Percentiles rank a stretch among this genome's conserved stretches.
Conservation (phyloP, 2,888 invertebrate species). For the Gymnocheta viridis region DNA sequence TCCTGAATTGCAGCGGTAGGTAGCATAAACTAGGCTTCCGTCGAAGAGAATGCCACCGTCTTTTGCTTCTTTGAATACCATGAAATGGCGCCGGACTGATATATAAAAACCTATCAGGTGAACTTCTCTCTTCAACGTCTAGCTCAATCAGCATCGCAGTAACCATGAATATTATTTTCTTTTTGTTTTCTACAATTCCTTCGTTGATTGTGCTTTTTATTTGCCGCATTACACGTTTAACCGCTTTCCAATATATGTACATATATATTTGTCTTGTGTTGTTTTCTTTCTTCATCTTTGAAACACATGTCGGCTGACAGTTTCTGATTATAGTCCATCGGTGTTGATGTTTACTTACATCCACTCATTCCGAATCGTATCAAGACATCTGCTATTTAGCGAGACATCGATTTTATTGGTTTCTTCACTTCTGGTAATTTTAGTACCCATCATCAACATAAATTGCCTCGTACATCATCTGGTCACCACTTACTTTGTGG, state of each 20-base stretch:
- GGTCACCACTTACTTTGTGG: constrained; percentile 33
- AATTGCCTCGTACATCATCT: background rate
- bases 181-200: too few relatives aligned
- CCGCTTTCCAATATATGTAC: too few relatives aligned
- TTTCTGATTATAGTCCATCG: constrained; percentile 28
- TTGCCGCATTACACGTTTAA: too few relatives aligned
- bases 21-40: background rate
- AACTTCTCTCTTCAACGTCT: too few relatives aligned
- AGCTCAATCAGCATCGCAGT: too few relatives aligned
- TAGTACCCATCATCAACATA: constrained; percentile 62
- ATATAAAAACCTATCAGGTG: background rate
- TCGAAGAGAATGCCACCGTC: background rate
- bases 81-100: constrained; percentile 14
- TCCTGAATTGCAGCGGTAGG: background rate
- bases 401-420: constrained; percentile 36
- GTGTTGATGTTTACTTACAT: constrained; percentile 41
- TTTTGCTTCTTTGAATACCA: constrained; percentile 25
- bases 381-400: constrained; percentile 56
- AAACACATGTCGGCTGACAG: too few relatives aligned
- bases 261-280: too few relatives aligned
- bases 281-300: too few relatives aligned
- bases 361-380: constrained; percentile 50
- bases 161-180: too few relatives aligned
- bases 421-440: constrained; percentile 1
- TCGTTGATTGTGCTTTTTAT: too few relatives aligned